These are phyloP conservation scores for Delia radicum DNA, from an alignment of 1,140 invertebrate genomes.

Conservation along the genomic window DNA sequence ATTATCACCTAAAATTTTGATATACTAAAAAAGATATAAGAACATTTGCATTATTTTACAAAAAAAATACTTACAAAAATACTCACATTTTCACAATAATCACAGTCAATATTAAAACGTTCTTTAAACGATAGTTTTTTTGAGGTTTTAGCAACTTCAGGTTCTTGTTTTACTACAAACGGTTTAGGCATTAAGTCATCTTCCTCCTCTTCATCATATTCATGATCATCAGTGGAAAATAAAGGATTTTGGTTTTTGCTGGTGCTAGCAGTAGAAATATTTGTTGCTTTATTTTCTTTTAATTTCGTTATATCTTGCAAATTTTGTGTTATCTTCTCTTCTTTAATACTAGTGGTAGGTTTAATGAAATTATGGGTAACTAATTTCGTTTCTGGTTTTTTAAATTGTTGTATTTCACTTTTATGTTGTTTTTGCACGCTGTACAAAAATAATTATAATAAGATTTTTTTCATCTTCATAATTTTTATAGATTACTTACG, in stretches of 20 bases:
- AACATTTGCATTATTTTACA: background rate
- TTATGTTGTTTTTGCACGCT: background rate
- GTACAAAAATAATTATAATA: background rate
- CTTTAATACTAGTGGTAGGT: background rate
- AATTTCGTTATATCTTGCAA: background rate
- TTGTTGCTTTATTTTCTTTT: background rate
- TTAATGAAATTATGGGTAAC: background rate
- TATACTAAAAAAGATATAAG: slow-evolving; percentile 32
- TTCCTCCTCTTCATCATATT: background rate
- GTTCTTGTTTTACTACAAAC: slow-evolving; percentile 9
- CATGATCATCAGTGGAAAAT: background rate
- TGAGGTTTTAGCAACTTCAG: background rate
- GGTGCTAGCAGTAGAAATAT: background rate
- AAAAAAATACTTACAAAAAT: background rate
- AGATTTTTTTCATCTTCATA: background rate
- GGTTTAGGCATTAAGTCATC: background rate
- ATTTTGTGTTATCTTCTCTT: background rate
- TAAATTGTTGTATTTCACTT: background rate
- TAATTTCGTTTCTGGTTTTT: background rate
- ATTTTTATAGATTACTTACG: background rate
- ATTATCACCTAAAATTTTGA: slow-evolving; percentile 39
- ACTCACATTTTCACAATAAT: slow-evolving; percentile 43
- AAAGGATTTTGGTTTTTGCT: slow-evolving; percentile 7
- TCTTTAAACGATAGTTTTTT: slow-evolving; percentile 33
- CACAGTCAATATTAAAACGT: slow-evolving; percentile 38